Evolutionary conservation across 2,797 vertebrate species (phyloP), one percentile per base, ranked within the genome.

Genomic region (Coluber constrictor): DNA sequence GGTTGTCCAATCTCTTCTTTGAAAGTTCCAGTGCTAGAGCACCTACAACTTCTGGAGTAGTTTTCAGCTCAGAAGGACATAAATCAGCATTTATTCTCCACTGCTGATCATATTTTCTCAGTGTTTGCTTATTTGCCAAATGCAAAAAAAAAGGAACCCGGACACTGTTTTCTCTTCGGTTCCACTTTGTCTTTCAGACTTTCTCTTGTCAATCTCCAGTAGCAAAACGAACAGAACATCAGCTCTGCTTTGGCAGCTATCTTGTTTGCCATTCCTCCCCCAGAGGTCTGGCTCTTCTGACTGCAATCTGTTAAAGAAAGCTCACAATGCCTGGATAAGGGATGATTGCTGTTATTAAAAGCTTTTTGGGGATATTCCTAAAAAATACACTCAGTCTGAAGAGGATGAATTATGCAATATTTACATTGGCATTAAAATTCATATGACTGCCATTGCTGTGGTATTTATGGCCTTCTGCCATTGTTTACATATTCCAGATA

Each of bases 371-470:
- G 25, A 90, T 32, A 63, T 51, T 92, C 87, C 89, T 92, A 79
- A 70, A 60, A 87, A 87, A 29, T 55, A 83, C 47, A 83, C 91
- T 89, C 57, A 63, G 51, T 57, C 54, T 37, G 83, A 74, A 90
- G 55, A 60, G 91, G 56, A 43, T 86, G n/a, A 86, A 37, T 87
- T 55, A 55, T 93, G 83, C 56, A 92, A 94, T 90, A 92, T 90
- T 92, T 94, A 94, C 47, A 47, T 51, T 94, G 92, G 91, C 93
- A 54, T 56, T 56, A 92, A 92, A 37, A 90, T 29, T 55, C 93
- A 66, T 86, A 91, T 86, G 29, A 92, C 87, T 92, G 89, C 90
- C 86, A 88, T 92, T 51, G 12, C 51, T 47, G n/a, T 37, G 83
- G 66, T 91, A 90, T 91, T 92, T 90, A 25, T 16, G 88, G 12